Evolutionary conservation across 2,888 invertebrate species (phyloP), one percentile per base, ranked within the genome.

Genomic region (Sesia apiformis): DNA sequence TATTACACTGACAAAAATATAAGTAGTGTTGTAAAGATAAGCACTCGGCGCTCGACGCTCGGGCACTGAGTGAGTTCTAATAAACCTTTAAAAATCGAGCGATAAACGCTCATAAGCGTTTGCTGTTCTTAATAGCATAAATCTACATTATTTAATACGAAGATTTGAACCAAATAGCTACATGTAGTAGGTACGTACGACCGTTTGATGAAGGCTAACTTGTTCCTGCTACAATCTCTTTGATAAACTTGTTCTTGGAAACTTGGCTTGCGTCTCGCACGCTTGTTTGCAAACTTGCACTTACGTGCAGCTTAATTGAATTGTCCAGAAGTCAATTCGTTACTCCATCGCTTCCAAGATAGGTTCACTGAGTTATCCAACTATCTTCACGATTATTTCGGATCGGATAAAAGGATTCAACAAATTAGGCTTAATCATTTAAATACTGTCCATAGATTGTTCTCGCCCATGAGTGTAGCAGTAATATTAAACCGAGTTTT

Each of bases 261-360:
- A 84, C 78, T 86, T 81, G 76, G 67, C 63, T 60, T 58, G 72
- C 67, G 76, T 64, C 75, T 76, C 69, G 76, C 74, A 72, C 76
- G 81, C 74, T 73, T 78, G 84, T 83, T 83, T 79, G 81, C 76
- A 76, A 85, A 84, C 83, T 84, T 83, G 77, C 81, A 83, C 83
- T 85, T 81, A 77, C 81, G 76, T 80, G 73, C 72, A 75, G 64
- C 78, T 78, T 86, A 87, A 87, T 87, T 88, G 83, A 84, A 87
- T 86, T 78, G 80, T 81, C 82, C 76, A 74, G 78, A 79, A 85
- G 84, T 84, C 81, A 76, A 82, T 84, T 82, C 74, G 76, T 78
- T 81, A 79, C 78, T 79, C 77, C 76, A 68, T 66, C 69, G 66
- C 63, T 67, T 46, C 46, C 46, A 46, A 46, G 8, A 8, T 46